A percentile compares a stretch with the other conserved stretches of the same genome.
Conservation (phyloP, 1,140 invertebrate genomes). For the Drosophila azteca region DNA sequence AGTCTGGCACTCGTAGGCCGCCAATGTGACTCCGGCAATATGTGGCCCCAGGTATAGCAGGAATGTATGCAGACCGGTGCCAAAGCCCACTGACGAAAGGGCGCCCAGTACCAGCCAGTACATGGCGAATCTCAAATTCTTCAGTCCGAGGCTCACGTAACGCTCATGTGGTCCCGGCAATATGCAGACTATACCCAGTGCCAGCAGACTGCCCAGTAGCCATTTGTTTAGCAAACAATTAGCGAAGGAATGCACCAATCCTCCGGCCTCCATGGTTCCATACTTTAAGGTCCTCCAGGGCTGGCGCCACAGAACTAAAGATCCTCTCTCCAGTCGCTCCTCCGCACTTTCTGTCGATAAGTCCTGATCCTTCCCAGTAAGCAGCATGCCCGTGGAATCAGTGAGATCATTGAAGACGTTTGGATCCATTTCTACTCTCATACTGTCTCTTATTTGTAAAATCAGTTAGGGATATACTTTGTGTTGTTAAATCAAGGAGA, state of each 20-base stretch:
- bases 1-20: conserved; percentile 97
- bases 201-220: conserved; percentile 67
- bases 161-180: conserved; percentile 84
- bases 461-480: not conserved
- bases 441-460: not conserved
- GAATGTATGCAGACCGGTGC: conserved; percentile 99
- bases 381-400: not conserved
- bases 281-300: conserved; percentile 93
- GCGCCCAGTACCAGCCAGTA: conserved; percentile 99
- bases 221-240: conserved; percentile 84
- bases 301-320: conserved; percentile 93
- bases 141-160: conserved; percentile 74
- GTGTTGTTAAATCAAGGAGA: too few species aligned
- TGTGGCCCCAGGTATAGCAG: conserved; percentile 97
- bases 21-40: conserved; percentile 96
- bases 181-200: conserved; percentile 58
- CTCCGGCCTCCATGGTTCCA: conserved; percentile 89
- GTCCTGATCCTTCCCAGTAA: conserved; percentile 2
- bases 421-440: not conserved
- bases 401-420: too few species aligned
- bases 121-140: conserved; percentile 88
- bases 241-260: conserved; percentile 85
- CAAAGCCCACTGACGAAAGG: conserved; percentile 98
- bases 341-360: not conserved
- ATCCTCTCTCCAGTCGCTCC: conserved; percentile 84